phyloP scores from a whole-genome alignment of 2,113 vertebrate species.

The Psittacus erithacus region DNA sequence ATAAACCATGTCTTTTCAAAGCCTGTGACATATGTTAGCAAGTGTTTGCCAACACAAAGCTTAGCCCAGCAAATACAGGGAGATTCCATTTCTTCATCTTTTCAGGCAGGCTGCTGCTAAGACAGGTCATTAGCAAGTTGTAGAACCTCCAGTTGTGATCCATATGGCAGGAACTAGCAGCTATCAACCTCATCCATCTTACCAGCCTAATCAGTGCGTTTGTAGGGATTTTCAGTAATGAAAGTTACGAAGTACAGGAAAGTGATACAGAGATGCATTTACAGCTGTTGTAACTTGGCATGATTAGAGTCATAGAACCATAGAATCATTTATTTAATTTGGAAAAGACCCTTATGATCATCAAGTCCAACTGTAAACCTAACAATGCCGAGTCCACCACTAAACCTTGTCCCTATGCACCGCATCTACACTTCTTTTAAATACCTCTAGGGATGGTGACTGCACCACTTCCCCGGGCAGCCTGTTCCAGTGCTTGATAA shows the following conservation, averaged over 20 bases:
- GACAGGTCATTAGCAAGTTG: constrained; percentile 27
- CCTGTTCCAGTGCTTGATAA: neutral
- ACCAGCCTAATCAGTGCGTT: neutral
- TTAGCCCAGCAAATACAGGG: neutral
- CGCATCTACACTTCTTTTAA: neutral
- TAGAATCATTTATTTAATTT: neutral
- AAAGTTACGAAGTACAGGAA: neutral
- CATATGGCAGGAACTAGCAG: neutral
- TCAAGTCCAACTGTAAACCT: fast-evolving
- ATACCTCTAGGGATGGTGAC: neutral
- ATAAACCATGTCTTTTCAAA: constrained; percentile 58
- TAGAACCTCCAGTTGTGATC: neutral
- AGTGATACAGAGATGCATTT: neutral
- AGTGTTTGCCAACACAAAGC: constrained; percentile 50
- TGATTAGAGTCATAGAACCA: neutral
- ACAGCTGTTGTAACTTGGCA: neutral
- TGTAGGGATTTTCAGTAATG: neutral
- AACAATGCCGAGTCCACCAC: neutral
- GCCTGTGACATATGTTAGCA: constrained; percentile 50
- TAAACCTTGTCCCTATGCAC: neutral
- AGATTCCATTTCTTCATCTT: constrained; percentile 7
- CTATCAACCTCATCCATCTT: neutral
- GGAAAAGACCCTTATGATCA: neutral
- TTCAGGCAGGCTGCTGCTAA: neutral
- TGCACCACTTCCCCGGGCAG: neutral